Percentiles rank a stretch among this genome's conserved stretches.
These are phyloP conservation scores for Hapalemur alaotrensis DNA, from an alignment of 2,797 vertebrate species.

Conservation along the genomic window DNA sequence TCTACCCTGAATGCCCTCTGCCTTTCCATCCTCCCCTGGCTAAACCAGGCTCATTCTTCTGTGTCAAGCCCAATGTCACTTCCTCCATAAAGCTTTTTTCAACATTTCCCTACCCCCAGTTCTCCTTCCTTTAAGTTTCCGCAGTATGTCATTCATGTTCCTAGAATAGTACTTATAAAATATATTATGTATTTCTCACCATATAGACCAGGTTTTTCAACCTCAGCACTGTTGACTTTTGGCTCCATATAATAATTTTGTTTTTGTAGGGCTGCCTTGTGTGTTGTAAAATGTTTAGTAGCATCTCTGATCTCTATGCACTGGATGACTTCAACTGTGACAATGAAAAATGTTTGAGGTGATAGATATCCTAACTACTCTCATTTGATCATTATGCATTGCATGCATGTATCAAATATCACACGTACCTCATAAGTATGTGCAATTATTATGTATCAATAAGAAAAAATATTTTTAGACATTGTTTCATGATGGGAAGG, in stretches of 20 bases:
- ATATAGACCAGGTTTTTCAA: background rate
- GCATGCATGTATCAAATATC: background rate
- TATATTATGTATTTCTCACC: background rate
- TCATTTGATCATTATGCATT: no score
- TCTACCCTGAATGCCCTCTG: background rate
- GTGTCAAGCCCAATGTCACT: background rate
- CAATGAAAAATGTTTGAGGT: background rate
- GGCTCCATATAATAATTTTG: no score
- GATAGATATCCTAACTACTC: background rate
- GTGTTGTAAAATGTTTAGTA: background rate
- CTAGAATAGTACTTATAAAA: background rate
- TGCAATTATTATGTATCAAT: background rate
- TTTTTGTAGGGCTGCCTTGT: background rate
- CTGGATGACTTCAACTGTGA: background rate
- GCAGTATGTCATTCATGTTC: background rate
- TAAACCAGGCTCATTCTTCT: background rate
- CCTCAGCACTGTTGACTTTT: background rate
- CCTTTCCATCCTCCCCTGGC: background rate
- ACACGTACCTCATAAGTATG: background rate
- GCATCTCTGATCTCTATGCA: background rate
- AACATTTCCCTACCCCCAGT: rapidly evolving
- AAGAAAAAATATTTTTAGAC: background rate
- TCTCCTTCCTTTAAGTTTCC: background rate
- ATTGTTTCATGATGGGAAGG: background rate
- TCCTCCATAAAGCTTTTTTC: background rate